Percentiles rank a stretch among this genome's conserved stretches.
Conservation (phyloP, 2,113 vertebrate species). For the Meles meles region DNA sequence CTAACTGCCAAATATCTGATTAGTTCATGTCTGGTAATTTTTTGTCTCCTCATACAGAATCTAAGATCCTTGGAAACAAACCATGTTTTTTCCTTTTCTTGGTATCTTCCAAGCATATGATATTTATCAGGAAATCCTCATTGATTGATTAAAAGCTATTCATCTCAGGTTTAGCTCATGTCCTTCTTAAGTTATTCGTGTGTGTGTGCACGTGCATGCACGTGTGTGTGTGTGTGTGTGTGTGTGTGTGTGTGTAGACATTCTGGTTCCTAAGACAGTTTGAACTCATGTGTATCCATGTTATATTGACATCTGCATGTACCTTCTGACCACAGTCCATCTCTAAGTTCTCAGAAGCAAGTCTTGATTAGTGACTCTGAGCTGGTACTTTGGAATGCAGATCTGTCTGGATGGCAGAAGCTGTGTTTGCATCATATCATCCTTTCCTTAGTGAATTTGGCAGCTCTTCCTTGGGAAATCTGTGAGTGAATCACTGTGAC, state of each 20-base stretch:
- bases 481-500: not conserved
- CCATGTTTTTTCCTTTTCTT: not conserved
- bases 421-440: not conserved
- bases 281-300: not conserved
- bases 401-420: not conserved
- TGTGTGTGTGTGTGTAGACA: not conserved
- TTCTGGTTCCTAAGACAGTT: not conserved
- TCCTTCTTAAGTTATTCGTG: not conserved
- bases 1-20: not conserved
- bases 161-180: not conserved
- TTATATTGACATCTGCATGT: not conserved
- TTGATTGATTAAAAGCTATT: not conserved
- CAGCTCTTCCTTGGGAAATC: conserved; percentile 22
- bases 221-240: not conserved
- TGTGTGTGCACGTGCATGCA: not conserved
- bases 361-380: not conserved
- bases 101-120: not conserved
- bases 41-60: not conserved
- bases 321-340: not conserved
- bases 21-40: not conserved
- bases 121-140: not conserved
- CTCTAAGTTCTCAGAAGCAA: conserved; percentile 10
- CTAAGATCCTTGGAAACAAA: not conserved
- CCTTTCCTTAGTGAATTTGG: conserved; percentile 8
- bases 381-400: not conserved